A percentile compares a stretch with the other conserved stretches of the same genome.
phyloP scores from a whole-genome alignment of 1,140 invertebrate species.

The Drosophila rhopaloa region DNA sequence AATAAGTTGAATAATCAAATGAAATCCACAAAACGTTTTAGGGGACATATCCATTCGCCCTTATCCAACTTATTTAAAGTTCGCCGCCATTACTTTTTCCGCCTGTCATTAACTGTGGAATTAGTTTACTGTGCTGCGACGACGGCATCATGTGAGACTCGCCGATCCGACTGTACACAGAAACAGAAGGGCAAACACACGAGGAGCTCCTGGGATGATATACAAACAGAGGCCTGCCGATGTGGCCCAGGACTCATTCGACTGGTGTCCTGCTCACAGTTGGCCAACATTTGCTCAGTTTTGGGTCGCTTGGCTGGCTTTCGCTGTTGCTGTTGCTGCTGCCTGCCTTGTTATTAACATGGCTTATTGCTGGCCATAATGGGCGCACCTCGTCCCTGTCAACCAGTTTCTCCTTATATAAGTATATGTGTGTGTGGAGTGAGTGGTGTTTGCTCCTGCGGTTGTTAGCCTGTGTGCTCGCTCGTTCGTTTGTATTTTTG shows the following conservation, averaged over 20 bases:
- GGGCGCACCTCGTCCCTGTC: slow-evolving; percentile 56
- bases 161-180: slow-evolving; percentile 34
- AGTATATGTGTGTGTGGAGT: slow-evolving; percentile 6
- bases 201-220: slow-evolving; percentile 4
- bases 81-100: slow-evolving; percentile 1
- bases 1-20: too few species aligned
- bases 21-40: background rate
- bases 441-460: slow-evolving; percentile 66
- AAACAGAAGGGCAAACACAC: slow-evolving; percentile 14
- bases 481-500: slow-evolving; percentile 72
- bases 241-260: slow-evolving; percentile 24
- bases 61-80: background rate
- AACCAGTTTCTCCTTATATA: slow-evolving; percentile 28
- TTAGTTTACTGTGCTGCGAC: slow-evolving; percentile 73
- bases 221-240: slow-evolving; percentile 50
- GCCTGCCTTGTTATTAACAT: slow-evolving; percentile 72
- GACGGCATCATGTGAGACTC: slow-evolving; percentile 26
- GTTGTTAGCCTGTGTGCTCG: slow-evolving; percentile 66
- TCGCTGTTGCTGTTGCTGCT: slow-evolving; percentile 9
- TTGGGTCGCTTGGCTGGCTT: slow-evolving; percentile 58
- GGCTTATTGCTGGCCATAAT: slow-evolving; percentile 80
- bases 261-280: slow-evolving; percentile 34
- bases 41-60: background rate
- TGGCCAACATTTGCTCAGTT: slow-evolving; percentile 73
- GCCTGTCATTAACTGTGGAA: slow-evolving; percentile 57